Evolutionary conservation across 2,797 vertebrate genomes (phyloP), one percentile per base, ranked within the genome.

Genomic region (Fratercula arctica): DNA sequence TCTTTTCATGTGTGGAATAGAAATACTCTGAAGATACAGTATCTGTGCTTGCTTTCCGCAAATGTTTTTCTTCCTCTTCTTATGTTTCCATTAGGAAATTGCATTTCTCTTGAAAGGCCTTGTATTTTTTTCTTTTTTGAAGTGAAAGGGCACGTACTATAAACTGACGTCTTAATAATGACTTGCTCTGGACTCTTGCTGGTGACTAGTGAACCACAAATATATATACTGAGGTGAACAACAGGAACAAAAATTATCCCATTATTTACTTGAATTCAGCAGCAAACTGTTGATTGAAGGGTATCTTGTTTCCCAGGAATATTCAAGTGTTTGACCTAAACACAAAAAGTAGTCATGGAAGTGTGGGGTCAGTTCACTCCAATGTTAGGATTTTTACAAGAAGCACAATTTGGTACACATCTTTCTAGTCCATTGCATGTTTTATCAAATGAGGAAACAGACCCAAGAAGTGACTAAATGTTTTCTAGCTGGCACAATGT

Each of bases 21-120:
- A 91, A 94, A 93, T 50, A 70, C 13, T 63, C 59, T 41, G 70
- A 91, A 69, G 41, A 67, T 31, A 69, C 16, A 48, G 37, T 51
- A 29, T 69, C 61, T 61, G 25, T 8, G 26, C 33, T 82, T 87
- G 23, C 61, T 89, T 75, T 81, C 74, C 19, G 13, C 51, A 56
- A 60, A 61, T 33, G 26, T 23, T 81, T 88, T 87, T 69, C 43
- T 73, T 89, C 18, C 29, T 85, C 26, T 54, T 51, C 25, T 81
- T 73, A 25, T n/a, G 57, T 93, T 95, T 91, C 70, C 74, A 60
- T 85, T 90, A 7, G 3, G 56, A 94, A 88, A 89, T 84, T 68
- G 26, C 13, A 23, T 70, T 90, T 89, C 39, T 39, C 11, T 67
- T 23, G 21, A 29, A 90, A 76, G 21, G 13, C 3, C 10, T 67